Conservation (phyloP, 2,797 vertebrate genomes). For the Micromesistius poutassou region DNA sequence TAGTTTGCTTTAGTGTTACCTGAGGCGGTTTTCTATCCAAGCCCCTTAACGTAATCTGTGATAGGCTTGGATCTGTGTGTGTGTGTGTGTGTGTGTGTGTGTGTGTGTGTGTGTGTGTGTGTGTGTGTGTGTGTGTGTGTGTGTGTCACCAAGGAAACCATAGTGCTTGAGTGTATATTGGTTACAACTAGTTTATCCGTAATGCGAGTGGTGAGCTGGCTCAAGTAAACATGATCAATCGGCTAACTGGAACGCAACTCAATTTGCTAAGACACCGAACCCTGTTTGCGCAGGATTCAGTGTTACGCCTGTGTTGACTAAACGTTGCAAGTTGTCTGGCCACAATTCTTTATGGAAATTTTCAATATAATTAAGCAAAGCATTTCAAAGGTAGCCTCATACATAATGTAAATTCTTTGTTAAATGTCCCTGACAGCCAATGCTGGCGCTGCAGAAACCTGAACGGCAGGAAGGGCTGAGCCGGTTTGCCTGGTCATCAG, state of each 20-base stretch:
- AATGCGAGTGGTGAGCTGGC: slow-evolving; percentile 56
- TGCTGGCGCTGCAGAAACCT: slow-evolving; percentile 73
- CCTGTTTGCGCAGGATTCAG: slow-evolving; percentile 29
- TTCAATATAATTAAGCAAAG: slow-evolving; percentile 72
- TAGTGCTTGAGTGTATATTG: slow-evolving; percentile 64
- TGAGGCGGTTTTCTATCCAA: slow-evolving; percentile 69
- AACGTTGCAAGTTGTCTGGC: slow-evolving; percentile 35
- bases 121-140: slow-evolving; percentile 18
- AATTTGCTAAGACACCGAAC: slow-evolving; percentile 50
- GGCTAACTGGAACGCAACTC: slow-evolving; percentile 55
- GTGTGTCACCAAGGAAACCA: slow-evolving; percentile 72
- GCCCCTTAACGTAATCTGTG: slow-evolving; percentile 77
- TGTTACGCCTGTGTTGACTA: slow-evolving; percentile 34
- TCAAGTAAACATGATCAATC: slow-evolving; percentile 72
- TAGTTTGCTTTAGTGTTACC: slow-evolving; percentile 72
- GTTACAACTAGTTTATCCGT: slow-evolving; percentile 68
- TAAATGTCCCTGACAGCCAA: slow-evolving; percentile 72
- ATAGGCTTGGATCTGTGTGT: slow-evolving; percentile 51
- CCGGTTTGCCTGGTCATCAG: slow-evolving; percentile 70
- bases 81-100: slow-evolving; percentile 17
- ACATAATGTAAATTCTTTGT: slow-evolving; percentile 78
- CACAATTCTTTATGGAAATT: slow-evolving; percentile 63
- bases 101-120: slow-evolving; percentile 15
- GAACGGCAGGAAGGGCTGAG: slow-evolving; percentile 67
- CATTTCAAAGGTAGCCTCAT: slow-evolving; percentile 74